A percentile compares a stretch with the other conserved stretches of the same genome.
These are phyloP conservation scores for Oceanodroma leucorhoa DNA, from an alignment of 2,797 vertebrate species.

Conservation along the genomic window DNA sequence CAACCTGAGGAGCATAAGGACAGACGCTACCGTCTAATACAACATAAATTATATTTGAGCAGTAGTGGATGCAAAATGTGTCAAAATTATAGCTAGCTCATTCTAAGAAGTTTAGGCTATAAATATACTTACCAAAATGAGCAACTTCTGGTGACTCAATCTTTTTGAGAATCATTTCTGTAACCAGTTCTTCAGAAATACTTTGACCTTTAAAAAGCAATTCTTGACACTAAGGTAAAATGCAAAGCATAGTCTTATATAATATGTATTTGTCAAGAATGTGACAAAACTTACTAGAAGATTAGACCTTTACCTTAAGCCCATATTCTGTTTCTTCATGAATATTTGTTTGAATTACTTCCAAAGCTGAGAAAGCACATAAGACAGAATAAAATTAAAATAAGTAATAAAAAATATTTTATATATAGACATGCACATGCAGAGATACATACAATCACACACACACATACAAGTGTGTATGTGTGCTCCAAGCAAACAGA, in stretches of 20 bases:
- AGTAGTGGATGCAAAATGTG: not conserved
- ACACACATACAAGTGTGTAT: not conserved
- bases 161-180: constrained; percentile 83
- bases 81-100: not conserved
- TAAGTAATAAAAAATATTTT: not conserved
- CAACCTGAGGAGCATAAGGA: not conserved
- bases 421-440: not conserved
- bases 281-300: not conserved
- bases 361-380: constrained; percentile 79
- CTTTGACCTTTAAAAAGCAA: constrained; percentile 80
- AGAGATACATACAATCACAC: not conserved
- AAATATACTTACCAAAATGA: constrained; percentile 85
- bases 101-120: not conserved
- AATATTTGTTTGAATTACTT: constrained; percentile 83
- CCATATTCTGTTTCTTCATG: constrained; percentile 78
- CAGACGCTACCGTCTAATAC: not conserved
- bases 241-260: not conserved
- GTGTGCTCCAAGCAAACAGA: not conserved
- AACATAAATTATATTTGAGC: not conserved
- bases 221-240: constrained; percentile 79
- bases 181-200: constrained; percentile 83
- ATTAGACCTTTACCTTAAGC: constrained; percentile 76
- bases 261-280: not conserved
- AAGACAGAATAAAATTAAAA: not conserved
- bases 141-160: constrained; percentile 83